Evolutionary conservation across 2,888 invertebrate genomes (phyloP).

Genomic region (Nycteola revayana): DNA sequence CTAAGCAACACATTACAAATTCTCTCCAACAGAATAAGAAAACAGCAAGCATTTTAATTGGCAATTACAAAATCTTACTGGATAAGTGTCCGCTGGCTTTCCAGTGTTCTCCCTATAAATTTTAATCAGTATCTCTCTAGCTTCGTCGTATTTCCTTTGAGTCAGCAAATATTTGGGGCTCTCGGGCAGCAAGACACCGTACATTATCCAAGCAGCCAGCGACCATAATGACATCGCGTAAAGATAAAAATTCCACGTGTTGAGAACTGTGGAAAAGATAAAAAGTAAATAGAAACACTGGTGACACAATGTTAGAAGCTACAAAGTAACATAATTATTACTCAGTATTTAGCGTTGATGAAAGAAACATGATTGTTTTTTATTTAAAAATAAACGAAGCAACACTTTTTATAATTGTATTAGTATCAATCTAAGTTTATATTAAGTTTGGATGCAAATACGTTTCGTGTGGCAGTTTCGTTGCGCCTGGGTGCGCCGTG

Average conservation of each 20-base stretch:
- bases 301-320: no score
- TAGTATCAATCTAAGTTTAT: no score
- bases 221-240: slow-evolving; percentile 57
- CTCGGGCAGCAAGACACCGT: slow-evolving; percentile 51
- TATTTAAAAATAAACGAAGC: no score
- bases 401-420: no score
- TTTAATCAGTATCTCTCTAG: slow-evolving; percentile 49
- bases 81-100: slow-evolving; percentile 53
- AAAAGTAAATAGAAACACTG: no score
- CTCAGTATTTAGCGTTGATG: no score
- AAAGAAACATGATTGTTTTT: no score
- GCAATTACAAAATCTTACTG: slow-evolving; percentile 42
- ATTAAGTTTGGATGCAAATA: no score
- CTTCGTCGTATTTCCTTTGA: slow-evolving; percentile 55
- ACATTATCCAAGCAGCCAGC: slow-evolving; percentile 44
- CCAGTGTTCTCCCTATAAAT: slow-evolving; percentile 57
- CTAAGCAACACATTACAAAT: no score
- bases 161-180: slow-evolving; percentile 63
- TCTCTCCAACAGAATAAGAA: not conserved
- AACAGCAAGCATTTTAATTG: slow-evolving; percentile 6
- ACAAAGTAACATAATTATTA: no score
- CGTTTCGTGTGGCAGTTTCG: no score
- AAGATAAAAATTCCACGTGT: slow-evolving; percentile 68
- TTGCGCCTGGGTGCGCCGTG: no score
- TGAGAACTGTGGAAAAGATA: slow-evolving; percentile 47